Evolutionary conservation across 2,113 vertebrate species (phyloP).

Genomic region (Psettodes erumei): DNA sequence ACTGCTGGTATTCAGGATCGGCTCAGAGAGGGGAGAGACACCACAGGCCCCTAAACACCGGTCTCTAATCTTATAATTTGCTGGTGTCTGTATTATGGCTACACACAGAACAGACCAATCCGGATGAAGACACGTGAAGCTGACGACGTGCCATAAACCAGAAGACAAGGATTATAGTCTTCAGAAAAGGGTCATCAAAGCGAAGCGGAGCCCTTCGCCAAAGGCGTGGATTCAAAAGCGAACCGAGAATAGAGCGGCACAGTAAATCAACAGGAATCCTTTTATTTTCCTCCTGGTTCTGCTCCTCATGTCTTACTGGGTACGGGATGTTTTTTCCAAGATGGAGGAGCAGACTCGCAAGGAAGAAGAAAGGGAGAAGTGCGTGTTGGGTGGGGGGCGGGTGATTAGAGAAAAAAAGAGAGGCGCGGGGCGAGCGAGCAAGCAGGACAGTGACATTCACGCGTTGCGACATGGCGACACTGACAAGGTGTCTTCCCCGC

Average conservation of each 20-base stretch:
- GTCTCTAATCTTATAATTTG: slow-evolving; percentile 45
- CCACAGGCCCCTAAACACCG: slow-evolving; percentile 50
- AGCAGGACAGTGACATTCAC: slow-evolving; percentile 82
- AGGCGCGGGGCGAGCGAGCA: slow-evolving; percentile 52
- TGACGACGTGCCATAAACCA: slow-evolving; percentile 54
- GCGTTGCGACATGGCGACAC: slow-evolving; percentile 75
- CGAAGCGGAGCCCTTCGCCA: slow-evolving; percentile 20
- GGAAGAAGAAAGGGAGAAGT: slow-evolving; percentile 32
- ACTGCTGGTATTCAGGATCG: slow-evolving; percentile 9
- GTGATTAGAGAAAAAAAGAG: slow-evolving; percentile 40
- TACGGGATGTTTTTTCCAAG: slow-evolving; percentile 69
- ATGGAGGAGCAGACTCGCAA: slow-evolving; percentile 53
- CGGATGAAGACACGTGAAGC: slow-evolving; percentile 54
- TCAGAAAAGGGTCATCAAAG: slow-evolving; percentile 53
- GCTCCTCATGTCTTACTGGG: slow-evolving; percentile 40
- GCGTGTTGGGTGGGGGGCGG: slow-evolving; percentile 9
- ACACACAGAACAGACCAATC: slow-evolving; percentile 29
- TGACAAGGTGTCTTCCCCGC: slow-evolving; percentile 78
- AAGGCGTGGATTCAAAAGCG: slow-evolving; percentile 32
- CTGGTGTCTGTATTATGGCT: slow-evolving; percentile 53
- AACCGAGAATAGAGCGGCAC: slow-evolving; percentile 30
- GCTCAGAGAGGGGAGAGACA: slow-evolving; percentile 9
- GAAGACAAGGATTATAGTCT: slow-evolving; percentile 36
- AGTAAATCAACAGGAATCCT: slow-evolving; percentile 56
- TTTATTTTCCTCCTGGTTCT: slow-evolving; percentile 46